Conservation (phyloP, 2,113 vertebrate genomes). For the Clarias batrachus region DNA sequence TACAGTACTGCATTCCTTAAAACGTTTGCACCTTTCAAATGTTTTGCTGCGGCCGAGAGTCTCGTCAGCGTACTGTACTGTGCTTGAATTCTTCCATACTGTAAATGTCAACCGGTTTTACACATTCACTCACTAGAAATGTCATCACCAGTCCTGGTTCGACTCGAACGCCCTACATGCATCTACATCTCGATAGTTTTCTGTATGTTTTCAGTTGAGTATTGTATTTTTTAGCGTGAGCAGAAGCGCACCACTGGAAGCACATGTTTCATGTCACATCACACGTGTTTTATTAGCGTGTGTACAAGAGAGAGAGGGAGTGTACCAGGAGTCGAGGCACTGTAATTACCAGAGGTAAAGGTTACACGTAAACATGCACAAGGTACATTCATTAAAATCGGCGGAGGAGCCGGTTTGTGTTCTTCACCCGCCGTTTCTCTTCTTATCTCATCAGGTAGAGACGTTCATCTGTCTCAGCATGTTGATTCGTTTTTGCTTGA, state of each 20-base stretch:
- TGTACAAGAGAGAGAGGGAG: neutral
- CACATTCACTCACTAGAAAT: no score
- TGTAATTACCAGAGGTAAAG: slow-evolving; percentile 50
- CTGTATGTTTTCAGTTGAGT: neutral
- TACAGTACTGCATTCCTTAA: no score
- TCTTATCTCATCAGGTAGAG: neutral
- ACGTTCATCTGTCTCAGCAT: neutral
- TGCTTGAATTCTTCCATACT: no score
- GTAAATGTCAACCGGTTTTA: no score
- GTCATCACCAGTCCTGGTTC: no score
- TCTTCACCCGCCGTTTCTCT: neutral
- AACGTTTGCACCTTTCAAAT: no score
- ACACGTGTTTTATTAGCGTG: neutral
- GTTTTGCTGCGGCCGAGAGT: no score
- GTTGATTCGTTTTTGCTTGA: neutral
- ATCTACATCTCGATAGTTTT: neutral
- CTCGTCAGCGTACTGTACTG: no score
- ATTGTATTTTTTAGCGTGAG: neutral
- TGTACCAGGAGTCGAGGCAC: slow-evolving; percentile 21
- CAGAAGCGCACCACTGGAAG: neutral
- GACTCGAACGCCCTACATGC: no score
- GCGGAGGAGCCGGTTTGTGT: slow-evolving; percentile 39
- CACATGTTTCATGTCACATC: neutral
- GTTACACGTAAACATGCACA: slow-evolving; percentile 28
- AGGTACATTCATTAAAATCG: neutral